A percentile compares a stretch with the other conserved stretches of the same genome.
phyloP scores from a whole-genome alignment of 2,797 vertebrate species.

The Channa striata region DNA sequence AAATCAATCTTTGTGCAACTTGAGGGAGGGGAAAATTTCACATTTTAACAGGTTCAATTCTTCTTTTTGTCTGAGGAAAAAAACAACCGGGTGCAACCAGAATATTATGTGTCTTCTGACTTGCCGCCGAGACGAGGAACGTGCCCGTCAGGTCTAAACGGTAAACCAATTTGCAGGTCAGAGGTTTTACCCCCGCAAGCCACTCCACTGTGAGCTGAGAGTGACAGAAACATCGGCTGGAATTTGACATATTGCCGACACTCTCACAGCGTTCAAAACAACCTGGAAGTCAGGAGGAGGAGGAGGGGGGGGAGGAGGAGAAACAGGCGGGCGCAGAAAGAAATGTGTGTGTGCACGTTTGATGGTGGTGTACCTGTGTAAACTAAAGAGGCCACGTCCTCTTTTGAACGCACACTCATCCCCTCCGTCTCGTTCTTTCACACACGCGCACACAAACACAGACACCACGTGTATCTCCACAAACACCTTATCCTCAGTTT shows the following conservation, averaged over 20 bases:
- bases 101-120: neutral
- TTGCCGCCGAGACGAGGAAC: no score
- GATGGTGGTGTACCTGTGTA: slow-evolving; percentile 52
- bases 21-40: neutral
- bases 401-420: slow-evolving; percentile 37
- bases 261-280: slow-evolving; percentile 21
- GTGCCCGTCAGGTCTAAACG: slow-evolving; percentile 3
- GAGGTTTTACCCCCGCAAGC: slow-evolving; percentile 15
- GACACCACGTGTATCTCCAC: slow-evolving; percentile 31
- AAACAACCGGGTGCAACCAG: neutral
- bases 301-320: slow-evolving; percentile 8
- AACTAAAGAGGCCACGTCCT: slow-evolving; percentile 57
- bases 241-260: slow-evolving; percentile 29
- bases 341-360: slow-evolving; percentile 34
- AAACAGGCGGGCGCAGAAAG: slow-evolving; percentile 12
- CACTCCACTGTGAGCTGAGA: neutral
- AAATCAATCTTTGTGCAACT: neutral
- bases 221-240: slow-evolving; percentile 10
- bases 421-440: slow-evolving; percentile 22
- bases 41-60: neutral
- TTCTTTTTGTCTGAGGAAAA: neutral
- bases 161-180: slow-evolving; percentile 1
- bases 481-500: slow-evolving; percentile 64
- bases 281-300: slow-evolving; percentile 15
- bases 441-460: slow-evolving; percentile 17